A percentile compares a stretch with the other conserved stretches of the same genome.
Evolutionary conservation across 92 coral and sea anemone species (phyloP).

Genomic region (Montipora capitata): DNA sequence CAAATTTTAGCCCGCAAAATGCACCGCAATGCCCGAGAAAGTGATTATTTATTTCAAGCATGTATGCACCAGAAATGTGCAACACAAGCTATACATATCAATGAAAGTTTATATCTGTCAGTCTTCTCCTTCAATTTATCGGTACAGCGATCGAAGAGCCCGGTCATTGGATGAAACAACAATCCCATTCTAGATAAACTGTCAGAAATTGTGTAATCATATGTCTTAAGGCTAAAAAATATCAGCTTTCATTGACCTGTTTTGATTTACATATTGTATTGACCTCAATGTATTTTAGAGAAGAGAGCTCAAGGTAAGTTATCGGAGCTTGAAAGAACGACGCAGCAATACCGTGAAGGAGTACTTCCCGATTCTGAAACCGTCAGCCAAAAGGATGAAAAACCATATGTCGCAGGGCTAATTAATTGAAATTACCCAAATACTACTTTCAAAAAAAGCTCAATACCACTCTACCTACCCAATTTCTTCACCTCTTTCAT

Average conservation of each 20-base stretch:
- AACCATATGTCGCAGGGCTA: slow-evolving; percentile 30
- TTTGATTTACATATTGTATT: slow-evolving; percentile 35
- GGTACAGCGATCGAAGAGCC: slow-evolving; percentile 41
- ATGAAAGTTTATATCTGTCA: slow-evolving; percentile 38
- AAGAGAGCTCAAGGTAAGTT: slow-evolving; percentile 38
- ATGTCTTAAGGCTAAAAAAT: slow-evolving; percentile 37
- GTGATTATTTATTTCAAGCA: slow-evolving; percentile 29
- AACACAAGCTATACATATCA: slow-evolving; percentile 37
- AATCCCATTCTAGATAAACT: slow-evolving; percentile 28
- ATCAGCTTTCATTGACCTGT: slow-evolving; percentile 36
- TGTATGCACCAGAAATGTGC: slow-evolving; percentile 38
- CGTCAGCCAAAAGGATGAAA: slow-evolving; percentile 39
- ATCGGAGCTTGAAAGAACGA: slow-evolving; percentile 42
- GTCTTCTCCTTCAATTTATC: slow-evolving; percentile 36
- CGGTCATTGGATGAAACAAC: slow-evolving; percentile 36
- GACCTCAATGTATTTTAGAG: too few relatives aligned
- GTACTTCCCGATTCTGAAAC: slow-evolving; percentile 36
- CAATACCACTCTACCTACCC: slow-evolving; percentile 31
- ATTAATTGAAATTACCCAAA: slow-evolving; percentile 24
- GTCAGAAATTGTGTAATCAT: slow-evolving; percentile 33
- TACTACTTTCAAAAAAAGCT: slow-evolving; percentile 15
- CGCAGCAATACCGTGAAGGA: slow-evolving; percentile 25
- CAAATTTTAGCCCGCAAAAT: slow-evolving; percentile 29
- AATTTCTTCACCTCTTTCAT: slow-evolving; percentile 34
- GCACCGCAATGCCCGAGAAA: not conserved